Base-by-base conservation (phyloP, 2,888 invertebrate species). In the Embidobia sp. region DNA sequence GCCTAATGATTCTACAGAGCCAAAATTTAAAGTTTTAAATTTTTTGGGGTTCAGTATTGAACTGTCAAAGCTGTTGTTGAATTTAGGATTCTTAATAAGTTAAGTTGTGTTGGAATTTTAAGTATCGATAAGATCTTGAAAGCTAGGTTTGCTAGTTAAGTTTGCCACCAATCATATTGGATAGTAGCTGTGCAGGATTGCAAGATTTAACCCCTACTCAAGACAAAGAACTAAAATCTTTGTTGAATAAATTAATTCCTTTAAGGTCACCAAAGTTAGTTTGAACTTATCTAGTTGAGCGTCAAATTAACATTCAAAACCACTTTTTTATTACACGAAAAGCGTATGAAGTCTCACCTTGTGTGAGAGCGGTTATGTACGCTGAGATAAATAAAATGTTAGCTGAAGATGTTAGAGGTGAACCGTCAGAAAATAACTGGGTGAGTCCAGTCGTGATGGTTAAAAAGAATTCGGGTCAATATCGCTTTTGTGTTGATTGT, bases 391-490 rank as follows among this genome's bases (percentile, higher is more conserved):
- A 37, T 1, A 1, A 15, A 15, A 37, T 37, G 37, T 15, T 37
- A 15, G 5, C 13, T 7, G 37, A 37, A 15, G 37, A 15, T n/a
- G n/a, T n/a, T 15, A 10, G 4, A 7, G 8, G 11, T 13, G 37
- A 37, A 15, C 37, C 37, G 4, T 37, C 37, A 5, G 5, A 0
- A 6, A 37, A 15, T 15, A 57, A 79, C 1, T 85, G 83, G 83
- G 74, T 80, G 1, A 85, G 84, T 3, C 83, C 85, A 0, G 79
- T 83, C 3, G 75, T 86, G 0, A 78, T 85, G 37, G 79, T 83
- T 1, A 78, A 75, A 8, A 85, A 85, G 44, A 8, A 5, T 15
- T 75, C 81, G 4, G 77, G 82, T 48, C 72, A 66, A 1, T 84
- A 79, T 33, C 55, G 85, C 2, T 82, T 87, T 10, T 37, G 37